These are phyloP conservation scores for Paedocypris sp. DNA, from an alignment of 2,113 vertebrate genomes.

Conservation along the genomic window DNA sequence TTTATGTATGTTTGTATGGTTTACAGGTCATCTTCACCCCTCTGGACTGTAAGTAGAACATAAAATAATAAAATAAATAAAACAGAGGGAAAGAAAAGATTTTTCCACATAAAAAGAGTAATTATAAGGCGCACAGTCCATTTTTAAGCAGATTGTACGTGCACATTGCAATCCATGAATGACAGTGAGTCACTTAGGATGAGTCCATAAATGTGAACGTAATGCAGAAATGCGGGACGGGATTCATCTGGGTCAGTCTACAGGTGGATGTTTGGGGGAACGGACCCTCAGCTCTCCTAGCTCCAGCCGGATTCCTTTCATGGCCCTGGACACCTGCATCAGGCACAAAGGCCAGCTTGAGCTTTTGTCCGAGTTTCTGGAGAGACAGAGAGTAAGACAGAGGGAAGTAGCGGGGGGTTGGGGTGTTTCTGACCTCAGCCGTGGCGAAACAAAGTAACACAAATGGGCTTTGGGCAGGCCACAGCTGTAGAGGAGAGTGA, in stretches of 20 bases:
- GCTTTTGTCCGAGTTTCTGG: slow-evolving; percentile 16
- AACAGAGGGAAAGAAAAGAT: no score
- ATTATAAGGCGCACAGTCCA: no score
- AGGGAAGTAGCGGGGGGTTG: slow-evolving; percentile 16
- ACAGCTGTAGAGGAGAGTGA: slow-evolving; percentile 60
- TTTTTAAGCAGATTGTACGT: no score
- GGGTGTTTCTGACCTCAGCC: slow-evolving; percentile 45
- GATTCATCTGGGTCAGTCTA: slow-evolving; percentile 53
- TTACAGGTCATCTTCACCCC: no score
- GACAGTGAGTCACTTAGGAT: no score
- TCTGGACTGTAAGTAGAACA: no score
- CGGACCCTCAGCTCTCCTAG: slow-evolving; percentile 37
- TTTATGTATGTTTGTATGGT: no score
- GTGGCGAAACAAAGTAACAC: slow-evolving; percentile 66
- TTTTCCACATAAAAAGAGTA: no score
- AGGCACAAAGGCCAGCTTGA: slow-evolving; percentile 53
- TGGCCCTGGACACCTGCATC: slow-evolving; percentile 61
- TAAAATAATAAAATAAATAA: no score
- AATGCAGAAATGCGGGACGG: no score
- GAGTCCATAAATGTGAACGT: no score
- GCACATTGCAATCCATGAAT: no score
- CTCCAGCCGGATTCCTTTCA: slow-evolving; percentile 40
- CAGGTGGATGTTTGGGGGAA: slow-evolving; percentile 60
- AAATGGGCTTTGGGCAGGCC: slow-evolving; percentile 58
- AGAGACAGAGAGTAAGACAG: slow-evolving; percentile 18